A percentile compares a stretch with the other conserved stretches of the same genome.
Evolutionary conservation across 2,888 invertebrate genomes (phyloP).

Genomic region (Xestia sexstrigata): DNA sequence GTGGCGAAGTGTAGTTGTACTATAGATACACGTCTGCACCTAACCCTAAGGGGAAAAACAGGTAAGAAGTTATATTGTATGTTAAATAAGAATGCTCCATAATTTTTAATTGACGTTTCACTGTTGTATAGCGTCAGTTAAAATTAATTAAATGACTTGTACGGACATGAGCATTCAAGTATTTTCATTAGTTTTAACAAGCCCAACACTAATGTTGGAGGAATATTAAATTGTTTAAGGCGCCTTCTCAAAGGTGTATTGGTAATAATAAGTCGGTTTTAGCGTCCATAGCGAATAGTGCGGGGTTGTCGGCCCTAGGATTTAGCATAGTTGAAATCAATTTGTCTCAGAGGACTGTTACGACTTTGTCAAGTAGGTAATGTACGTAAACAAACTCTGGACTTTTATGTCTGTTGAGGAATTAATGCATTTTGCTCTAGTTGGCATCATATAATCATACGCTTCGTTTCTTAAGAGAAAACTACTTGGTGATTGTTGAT

Average conservation of each 20-base stretch:
- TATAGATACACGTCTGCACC: not conserved
- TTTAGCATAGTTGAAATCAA: constrained; percentile 56
- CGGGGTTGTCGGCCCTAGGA: constrained; percentile 58
- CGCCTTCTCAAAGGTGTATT: constrained; percentile 49
- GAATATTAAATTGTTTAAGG: constrained; percentile 59
- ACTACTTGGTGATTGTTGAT: no score
- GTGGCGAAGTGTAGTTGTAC: not conserved
- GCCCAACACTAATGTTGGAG: constrained; percentile 37
- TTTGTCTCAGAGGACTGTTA: constrained; percentile 51
- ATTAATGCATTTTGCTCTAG: not conserved
- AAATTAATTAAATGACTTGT: constrained; percentile 22
- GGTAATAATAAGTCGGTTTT: constrained; percentile 53
- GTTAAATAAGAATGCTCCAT: not conserved
- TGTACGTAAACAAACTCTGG: not conserved
- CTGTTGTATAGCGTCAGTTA: not conserved
- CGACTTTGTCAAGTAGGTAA: constrained; percentile 49
- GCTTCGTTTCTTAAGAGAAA: no score
- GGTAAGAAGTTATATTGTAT: not conserved
- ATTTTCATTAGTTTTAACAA: constrained; percentile 57
- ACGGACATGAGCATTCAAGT: not conserved
- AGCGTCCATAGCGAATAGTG: constrained; percentile 49
- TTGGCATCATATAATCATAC: not conserved
- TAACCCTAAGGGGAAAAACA: not conserved
- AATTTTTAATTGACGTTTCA: constrained; percentile 5
- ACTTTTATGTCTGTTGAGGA: constrained; percentile 16